phyloP scores from a whole-genome alignment of 2,888 invertebrate genomes.

The Strigamia transsilvanica region DNA sequence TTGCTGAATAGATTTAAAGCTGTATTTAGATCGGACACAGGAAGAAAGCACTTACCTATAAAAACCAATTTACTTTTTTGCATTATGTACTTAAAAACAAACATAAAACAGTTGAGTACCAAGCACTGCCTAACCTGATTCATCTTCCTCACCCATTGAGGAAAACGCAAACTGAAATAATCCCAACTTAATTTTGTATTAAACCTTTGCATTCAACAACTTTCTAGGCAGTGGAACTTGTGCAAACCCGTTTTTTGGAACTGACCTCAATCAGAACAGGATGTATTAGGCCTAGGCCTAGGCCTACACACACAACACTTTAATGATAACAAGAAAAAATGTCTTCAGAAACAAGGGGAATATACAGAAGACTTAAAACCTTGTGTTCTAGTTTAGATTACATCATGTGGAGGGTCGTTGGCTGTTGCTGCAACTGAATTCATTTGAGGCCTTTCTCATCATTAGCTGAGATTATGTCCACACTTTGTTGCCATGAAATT shows the following conservation, averaged over 20 bases:
- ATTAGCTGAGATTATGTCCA: not conserved
- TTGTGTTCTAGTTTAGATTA: not conserved
- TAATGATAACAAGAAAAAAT: not conserved
- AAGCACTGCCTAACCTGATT: not conserved
- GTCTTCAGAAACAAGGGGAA: not conserved
- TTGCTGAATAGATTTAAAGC: slow-evolving; percentile 1
- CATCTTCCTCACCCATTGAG: not conserved
- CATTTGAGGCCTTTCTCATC: not conserved
- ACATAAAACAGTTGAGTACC: not conserved
- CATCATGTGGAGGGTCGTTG: not conserved
- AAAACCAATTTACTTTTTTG: slow-evolving; percentile 18
- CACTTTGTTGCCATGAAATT: not conserved
- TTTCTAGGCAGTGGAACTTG: not conserved
- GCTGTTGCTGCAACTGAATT: not conserved
- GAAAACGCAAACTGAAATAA: too few relatives aligned
- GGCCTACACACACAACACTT: not conserved
- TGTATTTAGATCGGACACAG: slow-evolving; percentile 29
- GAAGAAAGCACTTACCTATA: slow-evolving; percentile 22
- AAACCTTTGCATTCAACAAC: not conserved
- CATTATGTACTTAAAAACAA: not conserved
- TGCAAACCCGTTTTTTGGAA: slow-evolving; percentile 11
- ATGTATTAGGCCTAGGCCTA: slow-evolving; percentile 2
- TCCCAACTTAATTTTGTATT: too few relatives aligned
- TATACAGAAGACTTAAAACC: not conserved
- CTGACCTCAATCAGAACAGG: slow-evolving; percentile 34